Evolutionary conservation across 30 jellyfish, hydroid and myxozoan species (phyloP).

Genomic region (Catostylus mosaicus): DNA sequence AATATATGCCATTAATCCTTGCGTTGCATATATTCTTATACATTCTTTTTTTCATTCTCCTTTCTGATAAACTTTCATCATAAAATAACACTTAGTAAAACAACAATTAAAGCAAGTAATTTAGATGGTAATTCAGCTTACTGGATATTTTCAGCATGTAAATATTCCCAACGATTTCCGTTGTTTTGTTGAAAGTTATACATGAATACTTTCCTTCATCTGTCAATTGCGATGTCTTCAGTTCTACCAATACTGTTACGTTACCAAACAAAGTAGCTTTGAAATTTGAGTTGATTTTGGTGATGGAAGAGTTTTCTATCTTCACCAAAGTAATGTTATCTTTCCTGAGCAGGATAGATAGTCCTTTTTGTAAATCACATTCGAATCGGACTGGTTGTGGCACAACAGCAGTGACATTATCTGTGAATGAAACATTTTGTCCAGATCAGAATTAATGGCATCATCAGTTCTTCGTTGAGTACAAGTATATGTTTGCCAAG

Average conservation of each 20-base stretch:
- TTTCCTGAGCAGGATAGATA: neutral
- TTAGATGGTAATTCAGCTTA: neutral
- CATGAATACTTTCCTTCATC: neutral
- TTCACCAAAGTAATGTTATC: neutral
- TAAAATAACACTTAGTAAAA: no score
- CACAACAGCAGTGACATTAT: neutral
- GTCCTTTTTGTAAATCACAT: neutral
- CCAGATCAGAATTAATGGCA: no score
- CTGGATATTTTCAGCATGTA: neutral
- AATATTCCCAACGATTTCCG: neutral
- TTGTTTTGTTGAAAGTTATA: neutral
- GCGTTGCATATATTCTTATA: no score
- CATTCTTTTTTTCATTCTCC: no score
- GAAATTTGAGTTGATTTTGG: neutral
- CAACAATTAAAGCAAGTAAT: no score
- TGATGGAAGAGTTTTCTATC: neutral
- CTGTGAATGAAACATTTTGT: neutral
- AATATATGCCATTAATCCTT: no score
- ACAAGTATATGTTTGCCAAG: no score
- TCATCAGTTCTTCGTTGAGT: no score
- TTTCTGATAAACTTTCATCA: no score
- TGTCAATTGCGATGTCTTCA: neutral
- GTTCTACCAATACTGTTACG: neutral
- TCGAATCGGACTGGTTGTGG: neutral
- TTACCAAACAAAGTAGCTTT: neutral